Conservation (phyloP, 2,797 vertebrate genomes). For the Spinibarbus caldwelli region DNA sequence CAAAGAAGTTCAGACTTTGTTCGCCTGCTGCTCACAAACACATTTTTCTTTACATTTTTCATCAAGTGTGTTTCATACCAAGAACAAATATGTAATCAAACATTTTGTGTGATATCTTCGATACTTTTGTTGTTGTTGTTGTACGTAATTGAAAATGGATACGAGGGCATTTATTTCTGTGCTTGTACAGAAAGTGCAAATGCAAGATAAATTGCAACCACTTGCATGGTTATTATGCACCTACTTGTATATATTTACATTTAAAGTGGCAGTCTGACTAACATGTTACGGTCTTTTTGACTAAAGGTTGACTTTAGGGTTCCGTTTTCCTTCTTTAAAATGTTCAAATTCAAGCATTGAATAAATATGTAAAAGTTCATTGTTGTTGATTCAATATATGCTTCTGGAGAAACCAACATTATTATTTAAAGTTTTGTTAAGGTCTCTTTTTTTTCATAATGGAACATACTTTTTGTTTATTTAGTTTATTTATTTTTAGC, state of each 20-base stretch:
- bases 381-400: slow-evolving; percentile 62
- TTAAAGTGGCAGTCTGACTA: slow-evolving; percentile 33
- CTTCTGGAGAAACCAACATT: slow-evolving; percentile 53
- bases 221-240: slow-evolving; percentile 70
- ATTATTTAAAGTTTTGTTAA: slow-evolving; percentile 47
- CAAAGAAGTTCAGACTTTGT: neutral
- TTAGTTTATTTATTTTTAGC: slow-evolving; percentile 2
- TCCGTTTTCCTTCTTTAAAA: slow-evolving; percentile 21
- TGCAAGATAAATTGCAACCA: slow-evolving; percentile 43
- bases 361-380: slow-evolving; percentile 61
- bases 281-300: slow-evolving; percentile 44
- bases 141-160: slow-evolving; percentile 56
- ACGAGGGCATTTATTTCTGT: slow-evolving; percentile 74
- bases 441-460: slow-evolving; percentile 32
- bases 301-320: slow-evolving; percentile 44
- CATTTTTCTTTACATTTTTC: slow-evolving; percentile 13
- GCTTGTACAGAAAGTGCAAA: slow-evolving; percentile 57
- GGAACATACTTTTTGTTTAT: slow-evolving; percentile 11
- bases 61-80: slow-evolving; percentile 30
- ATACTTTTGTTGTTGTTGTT: slow-evolving; percentile 10
- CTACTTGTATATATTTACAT: slow-evolving; percentile 55
- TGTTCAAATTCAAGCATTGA: slow-evolving; percentile 46
- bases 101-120: slow-evolving; percentile 30
- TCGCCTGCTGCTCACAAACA: slow-evolving; percentile 27
- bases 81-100: neutral